Evolutionary conservation across 2,113 vertebrate species (phyloP).

Genomic region (Dicerorhinus sumatrensis): DNA sequence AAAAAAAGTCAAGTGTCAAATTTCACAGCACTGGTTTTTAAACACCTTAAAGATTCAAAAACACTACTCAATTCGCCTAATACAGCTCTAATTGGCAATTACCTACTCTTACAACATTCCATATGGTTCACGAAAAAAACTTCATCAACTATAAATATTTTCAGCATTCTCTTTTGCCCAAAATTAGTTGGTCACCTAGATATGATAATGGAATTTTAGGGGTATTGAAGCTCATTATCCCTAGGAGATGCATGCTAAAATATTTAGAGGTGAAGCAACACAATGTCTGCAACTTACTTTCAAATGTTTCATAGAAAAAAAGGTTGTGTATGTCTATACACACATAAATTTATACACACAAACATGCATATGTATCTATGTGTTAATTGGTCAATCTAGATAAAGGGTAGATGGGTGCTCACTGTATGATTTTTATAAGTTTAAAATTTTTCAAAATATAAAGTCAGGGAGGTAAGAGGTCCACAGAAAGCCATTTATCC

Average conservation of each 20-base stretch:
- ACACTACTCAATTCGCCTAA: background rate
- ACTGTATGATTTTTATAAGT: background rate
- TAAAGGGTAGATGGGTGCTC: background rate
- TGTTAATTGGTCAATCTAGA: background rate
- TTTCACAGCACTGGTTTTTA: background rate
- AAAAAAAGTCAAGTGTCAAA: background rate
- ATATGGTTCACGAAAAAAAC: background rate
- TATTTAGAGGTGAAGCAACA: background rate
- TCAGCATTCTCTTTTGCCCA: background rate
- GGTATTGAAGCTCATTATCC: background rate
- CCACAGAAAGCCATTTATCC: background rate
- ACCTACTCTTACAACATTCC: background rate
- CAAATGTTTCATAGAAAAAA: constrained; percentile 30
- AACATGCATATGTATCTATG: background rate
- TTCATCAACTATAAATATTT: background rate
- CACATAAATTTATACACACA: background rate
- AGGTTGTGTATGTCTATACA: background rate
- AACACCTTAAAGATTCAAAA: constrained; percentile 31
- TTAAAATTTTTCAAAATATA: constrained; percentile 35
- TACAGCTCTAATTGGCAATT: background rate
- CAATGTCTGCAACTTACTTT: background rate
- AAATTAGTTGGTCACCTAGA: constrained; percentile 4
- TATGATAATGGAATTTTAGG: background rate
- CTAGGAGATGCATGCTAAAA: background rate
- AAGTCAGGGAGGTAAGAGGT: background rate